These are phyloP conservation scores for Drosophila equinoxialis DNA, from an alignment of 1,140 invertebrate genomes.

Conservation along the genomic window DNA sequence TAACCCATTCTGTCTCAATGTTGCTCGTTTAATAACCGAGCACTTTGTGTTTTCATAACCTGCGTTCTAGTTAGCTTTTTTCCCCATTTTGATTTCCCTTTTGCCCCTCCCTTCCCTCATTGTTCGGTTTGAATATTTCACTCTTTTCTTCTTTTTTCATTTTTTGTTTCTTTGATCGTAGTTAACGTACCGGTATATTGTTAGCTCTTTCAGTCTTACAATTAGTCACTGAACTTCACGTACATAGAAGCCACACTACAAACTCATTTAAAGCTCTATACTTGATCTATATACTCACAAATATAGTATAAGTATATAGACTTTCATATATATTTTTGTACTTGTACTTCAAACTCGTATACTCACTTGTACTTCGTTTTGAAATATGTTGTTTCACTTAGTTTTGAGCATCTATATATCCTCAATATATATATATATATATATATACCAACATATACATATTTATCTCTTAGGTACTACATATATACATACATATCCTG, in stretches of 20 bases:
- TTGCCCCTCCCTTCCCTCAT: neutral
- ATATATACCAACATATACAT: conserved; percentile 32
- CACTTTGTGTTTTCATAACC: conserved; percentile 76
- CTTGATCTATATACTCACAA: conserved; percentile 19
- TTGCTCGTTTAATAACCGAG: conserved; percentile 63
- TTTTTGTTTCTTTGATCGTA: conserved; percentile 35
- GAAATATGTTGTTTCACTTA: conserved; percentile 25
- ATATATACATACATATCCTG: conserved; percentile 1
- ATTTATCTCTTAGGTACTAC: conserved; percentile 56
- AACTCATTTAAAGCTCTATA: conserved; percentile 20
- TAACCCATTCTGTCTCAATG: conserved; percentile 1
- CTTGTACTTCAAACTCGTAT: conserved; percentile 29
- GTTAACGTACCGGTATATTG: conserved; percentile 8
- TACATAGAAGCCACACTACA: conserved; percentile 16
- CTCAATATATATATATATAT: conserved; percentile 37
- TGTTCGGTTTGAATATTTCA: conserved; percentile 4
- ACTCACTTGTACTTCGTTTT: conserved; percentile 37
- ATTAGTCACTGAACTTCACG: conserved; percentile 52
- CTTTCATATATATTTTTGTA: conserved; percentile 27
- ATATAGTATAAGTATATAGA: neutral
- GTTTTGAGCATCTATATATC: conserved; percentile 51
- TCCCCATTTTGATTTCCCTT: conserved; percentile 15
- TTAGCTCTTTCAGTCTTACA: conserved; percentile 39
- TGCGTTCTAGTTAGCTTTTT: conserved; percentile 59
- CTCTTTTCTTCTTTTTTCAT: conserved; percentile 1